phyloP scores from a whole-genome alignment of 2,113 vertebrate genomes.

The Erinaceus europaeus region DNA sequence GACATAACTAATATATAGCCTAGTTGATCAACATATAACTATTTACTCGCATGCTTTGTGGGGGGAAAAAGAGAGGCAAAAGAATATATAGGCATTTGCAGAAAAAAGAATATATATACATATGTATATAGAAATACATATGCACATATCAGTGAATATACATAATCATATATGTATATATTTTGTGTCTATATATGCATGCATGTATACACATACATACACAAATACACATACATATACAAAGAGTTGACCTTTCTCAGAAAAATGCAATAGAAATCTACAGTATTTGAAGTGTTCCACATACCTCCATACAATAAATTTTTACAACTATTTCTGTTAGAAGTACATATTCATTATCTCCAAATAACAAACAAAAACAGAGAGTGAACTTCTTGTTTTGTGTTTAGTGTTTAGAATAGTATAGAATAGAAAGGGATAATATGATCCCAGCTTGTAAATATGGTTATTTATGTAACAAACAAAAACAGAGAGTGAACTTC shows the following conservation, averaged over 20 bases:
- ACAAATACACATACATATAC: not conserved
- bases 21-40: not conserved
- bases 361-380: too few species aligned
- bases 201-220: not conserved
- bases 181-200: not conserved
- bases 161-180: not conserved
- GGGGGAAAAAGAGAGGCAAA: not conserved
- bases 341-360: too few species aligned
- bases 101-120: not conserved
- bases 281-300: too few species aligned
- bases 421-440: not conserved
- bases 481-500: too few species aligned
- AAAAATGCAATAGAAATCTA: not conserved
- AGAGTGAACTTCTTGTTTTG: too few species aligned
- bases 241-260: not conserved
- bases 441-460: not conserved
- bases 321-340: too few species aligned
- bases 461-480: not conserved
- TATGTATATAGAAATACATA: not conserved
- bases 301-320: too few species aligned
- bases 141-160: not conserved
- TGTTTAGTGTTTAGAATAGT: too few species aligned
- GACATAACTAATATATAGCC: not conserved
- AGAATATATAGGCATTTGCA: not conserved
- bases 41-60: not conserved